Evolutionary conservation across 2,113 vertebrate species (phyloP).

Genomic region (Australoheros scitulus): DNA sequence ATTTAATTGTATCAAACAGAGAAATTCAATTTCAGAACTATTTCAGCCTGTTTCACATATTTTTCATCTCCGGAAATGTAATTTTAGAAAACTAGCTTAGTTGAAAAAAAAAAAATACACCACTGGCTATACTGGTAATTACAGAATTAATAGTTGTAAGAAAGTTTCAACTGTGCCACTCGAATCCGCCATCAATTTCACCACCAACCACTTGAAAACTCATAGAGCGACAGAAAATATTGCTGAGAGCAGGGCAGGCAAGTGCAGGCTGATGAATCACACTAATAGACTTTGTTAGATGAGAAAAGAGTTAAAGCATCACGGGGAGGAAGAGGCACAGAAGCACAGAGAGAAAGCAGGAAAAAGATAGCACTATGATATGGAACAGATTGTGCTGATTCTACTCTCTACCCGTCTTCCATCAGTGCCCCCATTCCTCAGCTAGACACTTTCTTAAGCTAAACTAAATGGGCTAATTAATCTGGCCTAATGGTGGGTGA

Average conservation of each 20-base stretch:
- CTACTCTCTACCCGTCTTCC: slow-evolving; percentile 62
- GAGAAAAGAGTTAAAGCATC: slow-evolving; percentile 11
- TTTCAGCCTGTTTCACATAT: neutral
- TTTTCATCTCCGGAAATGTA: neutral
- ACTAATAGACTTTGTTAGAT: slow-evolving; percentile 35
- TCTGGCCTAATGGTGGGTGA: slow-evolving; percentile 84
- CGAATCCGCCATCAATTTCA: neutral
- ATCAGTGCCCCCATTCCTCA: slow-evolving; percentile 79
- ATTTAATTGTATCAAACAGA: neutral
- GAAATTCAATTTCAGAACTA: neutral
- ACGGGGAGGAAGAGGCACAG: slow-evolving; percentile 8
- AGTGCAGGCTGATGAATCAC: slow-evolving; percentile 42
- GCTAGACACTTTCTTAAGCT: slow-evolving; percentile 79
- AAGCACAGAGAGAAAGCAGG: slow-evolving; percentile 37
- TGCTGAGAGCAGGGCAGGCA: slow-evolving; percentile 33
- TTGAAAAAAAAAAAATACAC: neutral
- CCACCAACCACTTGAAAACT: slow-evolving; percentile 30
- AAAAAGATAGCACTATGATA: slow-evolving; percentile 62
- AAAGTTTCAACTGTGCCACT: slow-evolving; percentile 32
- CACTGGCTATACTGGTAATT: neutral
- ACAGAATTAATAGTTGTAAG: slow-evolving; percentile 10
- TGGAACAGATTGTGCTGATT: slow-evolving; percentile 77
- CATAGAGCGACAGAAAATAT: slow-evolving; percentile 21
- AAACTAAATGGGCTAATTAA: slow-evolving; percentile 86
- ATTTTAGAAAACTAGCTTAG: neutral